Conservation (phyloP, 2,113 vertebrate species). For the Mesoclemmys tuberculata region DNA sequence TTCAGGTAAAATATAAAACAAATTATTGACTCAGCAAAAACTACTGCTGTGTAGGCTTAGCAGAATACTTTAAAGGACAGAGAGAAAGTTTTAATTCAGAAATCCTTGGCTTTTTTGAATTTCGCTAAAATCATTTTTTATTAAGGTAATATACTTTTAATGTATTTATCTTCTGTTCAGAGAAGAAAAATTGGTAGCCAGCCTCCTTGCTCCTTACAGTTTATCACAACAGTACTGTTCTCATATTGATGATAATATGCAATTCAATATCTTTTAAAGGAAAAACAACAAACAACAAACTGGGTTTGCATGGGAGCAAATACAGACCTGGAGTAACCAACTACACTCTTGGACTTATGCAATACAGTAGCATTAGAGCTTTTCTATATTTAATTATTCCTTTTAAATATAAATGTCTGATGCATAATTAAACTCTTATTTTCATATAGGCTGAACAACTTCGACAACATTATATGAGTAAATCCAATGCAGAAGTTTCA, state of each 20-base stretch:
- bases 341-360: not conserved
- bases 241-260: not conserved
- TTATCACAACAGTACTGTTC: not conserved
- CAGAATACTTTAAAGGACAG: not conserved
- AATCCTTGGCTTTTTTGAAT: not conserved
- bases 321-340: not conserved
- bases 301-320: not conserved
- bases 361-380: not conserved
- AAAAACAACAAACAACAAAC: not conserved
- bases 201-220: not conserved
- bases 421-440: not conserved
- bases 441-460: conserved; percentile 89
- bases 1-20: not conserved
- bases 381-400: not conserved
- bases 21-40: not conserved
- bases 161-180: not conserved
- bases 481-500: conserved; percentile 93
- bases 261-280: not conserved
- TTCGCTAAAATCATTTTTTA: not conserved
- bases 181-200: not conserved
- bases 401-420: not conserved
- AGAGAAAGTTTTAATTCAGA: not conserved
- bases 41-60: not conserved
- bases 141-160: not conserved
- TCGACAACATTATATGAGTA: conserved; percentile 96